Base-by-base conservation (phyloP, 2,113 vertebrate genomes). In the Centropus bengalensis region DNA sequence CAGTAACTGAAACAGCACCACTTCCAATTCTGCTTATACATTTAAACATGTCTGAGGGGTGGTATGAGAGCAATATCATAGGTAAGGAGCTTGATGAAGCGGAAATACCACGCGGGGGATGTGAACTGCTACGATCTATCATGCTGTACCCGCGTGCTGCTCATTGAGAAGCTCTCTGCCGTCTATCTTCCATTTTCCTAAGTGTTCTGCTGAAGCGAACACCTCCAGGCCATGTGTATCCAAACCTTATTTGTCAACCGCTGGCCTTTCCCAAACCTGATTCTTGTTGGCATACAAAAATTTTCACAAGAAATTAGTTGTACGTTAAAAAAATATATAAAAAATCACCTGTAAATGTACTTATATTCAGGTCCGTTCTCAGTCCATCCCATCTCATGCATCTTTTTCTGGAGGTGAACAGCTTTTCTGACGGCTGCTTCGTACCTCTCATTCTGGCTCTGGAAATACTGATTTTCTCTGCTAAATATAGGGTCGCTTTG, bases 391-490 rank as follows among this genome's bases (percentile, higher is more conserved):
- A 97, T 91, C 60, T 94, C 91, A 1, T 40, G 58, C n/a, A 97
- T 96, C 70, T 96, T 95, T 80, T 42, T 95, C 63, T 81, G 91
- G 23, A 97, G 18, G 36, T 97, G 84, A 71, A 98, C 81, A 42
- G 44, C 91, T 52, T 76, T 98, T 81, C 27, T 91, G 71, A 98
- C 5, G 21, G 97, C 96, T 5, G 54, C 92, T 95, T 98, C 97
- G 0, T 98, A 98, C 45, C 73, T 88, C 79, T 98, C 98, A 6
- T 96, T 96, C 62, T 93, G 96, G 33, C 59, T 98, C 95, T 97
- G 95, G 96, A 98, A 98, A 64, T 98, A 97, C 75, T 79, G 73
- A 22, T 97, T 76, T 92, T 97, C 96, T 74, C 64, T 63, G 93
- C 64, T 98, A 28, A 98, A 97, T 8, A 51, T 77, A 3, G 97